phyloP scores from a whole-genome alignment of 2,888 invertebrate species.

The Macrosiphum euphorbiae region DNA sequence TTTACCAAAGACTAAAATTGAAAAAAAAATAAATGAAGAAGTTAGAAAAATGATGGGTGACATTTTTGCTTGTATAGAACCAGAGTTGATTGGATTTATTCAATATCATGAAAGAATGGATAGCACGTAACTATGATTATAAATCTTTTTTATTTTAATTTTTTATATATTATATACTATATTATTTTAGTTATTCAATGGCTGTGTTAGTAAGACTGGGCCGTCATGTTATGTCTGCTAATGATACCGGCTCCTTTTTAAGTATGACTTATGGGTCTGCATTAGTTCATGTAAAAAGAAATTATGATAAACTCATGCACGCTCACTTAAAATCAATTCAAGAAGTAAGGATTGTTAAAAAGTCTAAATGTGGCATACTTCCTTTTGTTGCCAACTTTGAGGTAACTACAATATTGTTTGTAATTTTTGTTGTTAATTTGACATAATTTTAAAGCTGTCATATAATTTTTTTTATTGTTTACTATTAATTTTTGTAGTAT shows the following conservation, averaged over 20 bases:
- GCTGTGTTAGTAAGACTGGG: slow-evolving; percentile 92
- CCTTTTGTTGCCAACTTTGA: slow-evolving; percentile 92
- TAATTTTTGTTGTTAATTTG: slow-evolving; percentile 16
- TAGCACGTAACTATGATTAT: slow-evolving; percentile 81
- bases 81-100: slow-evolving; percentile 88
- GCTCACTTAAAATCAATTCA: slow-evolving; percentile 84
- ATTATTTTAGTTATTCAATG: slow-evolving; percentile 85
- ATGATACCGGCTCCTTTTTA: slow-evolving; percentile 87
- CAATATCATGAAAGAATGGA: slow-evolving; percentile 88
- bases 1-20: slow-evolving; percentile 73
- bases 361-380: slow-evolving; percentile 89
- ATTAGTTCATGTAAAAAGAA: slow-evolving; percentile 88
- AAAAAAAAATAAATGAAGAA: slow-evolving; percentile 83
- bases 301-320: slow-evolving; percentile 92
- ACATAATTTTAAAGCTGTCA: neutral
- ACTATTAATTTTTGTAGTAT: slow-evolving; percentile 71
- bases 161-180: slow-evolving; percentile 27
- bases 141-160: slow-evolving; percentile 69
- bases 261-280: slow-evolving; percentile 89
- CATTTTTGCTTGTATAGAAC: slow-evolving; percentile 89
- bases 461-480: neutral
- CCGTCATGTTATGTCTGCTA: slow-evolving; percentile 91
- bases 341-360: slow-evolving; percentile 81
- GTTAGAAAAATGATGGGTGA: slow-evolving; percentile 88
- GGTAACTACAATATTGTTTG: slow-evolving; percentile 69